These are phyloP conservation scores for Hemicrepidius hirtus DNA, from an alignment of 2,888 invertebrate genomes.

Conservation along the genomic window DNA sequence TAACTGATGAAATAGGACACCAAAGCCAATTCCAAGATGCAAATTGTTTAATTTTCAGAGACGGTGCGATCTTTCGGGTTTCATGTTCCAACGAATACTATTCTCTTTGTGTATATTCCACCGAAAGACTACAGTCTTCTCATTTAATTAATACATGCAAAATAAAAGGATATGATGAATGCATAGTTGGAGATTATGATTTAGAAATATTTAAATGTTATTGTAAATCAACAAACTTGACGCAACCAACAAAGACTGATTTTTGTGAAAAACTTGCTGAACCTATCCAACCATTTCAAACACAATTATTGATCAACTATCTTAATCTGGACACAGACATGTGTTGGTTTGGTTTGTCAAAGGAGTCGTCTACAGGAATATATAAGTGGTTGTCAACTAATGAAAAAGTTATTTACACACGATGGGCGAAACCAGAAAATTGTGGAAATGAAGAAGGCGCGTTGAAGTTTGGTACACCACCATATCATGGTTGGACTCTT, in stretches of 20 bases:
- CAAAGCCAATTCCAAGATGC: neutral
- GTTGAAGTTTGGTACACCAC: constrained; percentile 16
- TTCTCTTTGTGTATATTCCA: constrained; percentile 38
- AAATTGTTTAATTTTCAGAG: constrained; percentile 26
- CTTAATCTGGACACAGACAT: neutral
- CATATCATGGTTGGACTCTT: constrained; percentile 32
- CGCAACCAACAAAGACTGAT: neutral
- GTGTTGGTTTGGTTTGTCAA: constrained; percentile 47
- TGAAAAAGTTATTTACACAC: constrained; percentile 19
- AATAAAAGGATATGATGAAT: neutral
- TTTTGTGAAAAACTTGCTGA: constrained; percentile 44
- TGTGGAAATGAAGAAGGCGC: constrained; percentile 26
- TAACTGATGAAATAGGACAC: neutral
- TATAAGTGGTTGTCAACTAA: constrained; percentile 18
- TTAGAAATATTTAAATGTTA: constrained; percentile 21
- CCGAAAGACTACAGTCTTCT: constrained; percentile 1
- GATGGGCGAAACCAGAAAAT: constrained; percentile 17
- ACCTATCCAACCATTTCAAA: constrained; percentile 34
- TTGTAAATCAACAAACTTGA: constrained; percentile 7
- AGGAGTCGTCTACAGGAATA: neutral
- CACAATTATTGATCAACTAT: neutral
- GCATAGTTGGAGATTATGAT: constrained; percentile 28
- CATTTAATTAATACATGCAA: neutral
- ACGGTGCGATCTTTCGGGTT: neutral
- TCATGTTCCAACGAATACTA: constrained; percentile 13